phyloP scores from a whole-genome alignment of 2,888 invertebrate species.

The Amblyjoppa fuscipennis region DNA sequence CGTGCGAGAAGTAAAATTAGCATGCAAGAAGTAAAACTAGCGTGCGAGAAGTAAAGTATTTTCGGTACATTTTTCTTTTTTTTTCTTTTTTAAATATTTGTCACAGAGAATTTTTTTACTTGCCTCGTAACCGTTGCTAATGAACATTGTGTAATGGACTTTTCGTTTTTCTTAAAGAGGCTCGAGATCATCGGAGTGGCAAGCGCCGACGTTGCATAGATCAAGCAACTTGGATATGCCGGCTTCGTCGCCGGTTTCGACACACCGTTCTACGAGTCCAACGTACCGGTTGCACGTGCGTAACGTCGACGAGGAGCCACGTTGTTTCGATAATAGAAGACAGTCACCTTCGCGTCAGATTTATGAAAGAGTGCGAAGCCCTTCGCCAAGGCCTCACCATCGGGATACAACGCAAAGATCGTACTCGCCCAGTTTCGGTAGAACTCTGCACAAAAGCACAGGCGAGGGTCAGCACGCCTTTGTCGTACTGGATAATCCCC shows the following conservation, averaged over 20 bases:
- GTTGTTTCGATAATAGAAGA: slow-evolving; percentile 74
- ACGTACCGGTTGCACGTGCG: slow-evolving; percentile 83
- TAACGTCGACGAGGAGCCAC: slow-evolving; percentile 82
- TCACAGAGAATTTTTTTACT: no score
- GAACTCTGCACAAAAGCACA: slow-evolving; percentile 66
- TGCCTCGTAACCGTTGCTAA: no score
- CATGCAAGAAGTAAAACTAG: no score
- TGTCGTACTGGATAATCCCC: slow-evolving; percentile 77
- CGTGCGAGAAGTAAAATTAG: no score
- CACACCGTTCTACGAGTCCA: slow-evolving; percentile 84
- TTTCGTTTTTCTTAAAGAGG: slow-evolving; percentile 63
- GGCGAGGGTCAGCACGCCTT: slow-evolving; percentile 76
- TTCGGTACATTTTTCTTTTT: no score
- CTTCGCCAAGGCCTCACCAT: slow-evolving; percentile 73
- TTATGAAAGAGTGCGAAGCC: slow-evolving; percentile 73
- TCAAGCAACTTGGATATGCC: slow-evolving; percentile 72
- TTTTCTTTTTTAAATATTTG: no score
- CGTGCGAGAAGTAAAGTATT: no score
- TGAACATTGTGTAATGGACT: not conserved
- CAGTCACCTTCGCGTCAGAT: slow-evolving; percentile 75
- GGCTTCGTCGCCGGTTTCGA: slow-evolving; percentile 69
- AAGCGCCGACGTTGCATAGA: slow-evolving; percentile 53
- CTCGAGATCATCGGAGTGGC: slow-evolving; percentile 74
- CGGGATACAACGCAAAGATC: slow-evolving; percentile 70
- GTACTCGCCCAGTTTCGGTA: slow-evolving; percentile 82